Base-by-base conservation (phyloP, 2,888 invertebrate species). In the Spisula solida region DNA sequence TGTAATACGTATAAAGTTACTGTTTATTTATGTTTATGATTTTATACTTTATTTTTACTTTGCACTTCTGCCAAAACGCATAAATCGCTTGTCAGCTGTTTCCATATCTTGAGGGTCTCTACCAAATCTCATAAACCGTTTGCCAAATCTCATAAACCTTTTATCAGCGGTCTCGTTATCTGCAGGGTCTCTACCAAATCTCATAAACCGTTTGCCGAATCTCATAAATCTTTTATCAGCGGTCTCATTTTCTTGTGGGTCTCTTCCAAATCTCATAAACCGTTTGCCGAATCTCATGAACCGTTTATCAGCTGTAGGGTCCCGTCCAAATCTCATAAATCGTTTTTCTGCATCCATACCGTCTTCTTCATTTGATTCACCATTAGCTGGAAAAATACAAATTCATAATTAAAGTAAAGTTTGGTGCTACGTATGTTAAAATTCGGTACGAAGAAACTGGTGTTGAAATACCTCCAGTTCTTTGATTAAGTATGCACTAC, bases 41-140 rank as follows among this genome's bases (percentile, higher is more conserved):
- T 5, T 41, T 5, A 5, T 10, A 10, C 8, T 66, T 66, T n/a
- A 41, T 41, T 60, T 66, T 66, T 66, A 66, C 60, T 75, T 75
- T 25, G 93, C 93, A 16, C 93, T 80, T 89, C 93, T 93, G 10
- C 95, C 95, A 88, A 95, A 95, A 81, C 95, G 87, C 94, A 94
- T 95, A 89, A 94, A 95, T 82, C 94, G 75, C 92, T 94, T 95
- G 82, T 93, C 93, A 25, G 86, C 93, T 25, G 83, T 91, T 66
- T 75, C 75, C 31, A 34, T 75, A 34, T 75, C 75, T 75, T 75
- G 75, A 5, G 87, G 66, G 60, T 89, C 82, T 81, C 93, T 89
- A 2, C 95, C 95, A 82, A 95, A 95, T 66, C 95, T 88, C 94
- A 95, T 95, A 82, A 95, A 94, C 78, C 95, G 82, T 86, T 94